These are phyloP conservation scores for Arion vulgaris DNA, from an alignment of 1,140 invertebrate genomes.

Conservation along the genomic window DNA sequence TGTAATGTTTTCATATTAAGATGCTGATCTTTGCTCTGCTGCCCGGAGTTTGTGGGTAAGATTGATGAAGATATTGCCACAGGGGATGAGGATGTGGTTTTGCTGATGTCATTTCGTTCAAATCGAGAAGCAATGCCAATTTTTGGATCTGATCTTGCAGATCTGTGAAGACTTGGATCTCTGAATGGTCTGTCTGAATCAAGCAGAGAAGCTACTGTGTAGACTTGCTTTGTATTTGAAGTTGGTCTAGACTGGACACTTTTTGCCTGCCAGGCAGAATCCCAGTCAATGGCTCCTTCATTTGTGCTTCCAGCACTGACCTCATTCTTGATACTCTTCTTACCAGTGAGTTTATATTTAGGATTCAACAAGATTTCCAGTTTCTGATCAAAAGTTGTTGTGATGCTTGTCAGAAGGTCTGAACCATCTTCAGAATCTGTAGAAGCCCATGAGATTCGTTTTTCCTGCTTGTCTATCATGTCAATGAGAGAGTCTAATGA, in stretches of 20 bases:
- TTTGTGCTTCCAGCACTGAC: too few relatives aligned
- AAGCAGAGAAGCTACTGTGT: conserved; percentile 5
- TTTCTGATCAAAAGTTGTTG: conserved; percentile 83
- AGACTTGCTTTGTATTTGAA: background rate
- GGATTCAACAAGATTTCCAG: conserved; percentile 76
- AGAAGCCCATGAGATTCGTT: conserved; percentile 57
- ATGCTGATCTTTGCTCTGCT: conserved; percentile 27
- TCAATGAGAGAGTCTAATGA: conserved; percentile 81
- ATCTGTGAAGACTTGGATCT: conserved; percentile 68
- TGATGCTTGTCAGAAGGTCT: conserved; percentile 80
- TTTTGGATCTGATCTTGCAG: conserved; percentile 62
- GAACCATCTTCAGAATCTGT: conserved; percentile 75
- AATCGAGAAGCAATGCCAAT: conserved; percentile 69
- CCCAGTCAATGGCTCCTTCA: background rate
- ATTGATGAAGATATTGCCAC: conserved; percentile 14
- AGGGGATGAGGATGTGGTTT: conserved; percentile 26
- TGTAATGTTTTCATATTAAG: conserved; percentile 40
- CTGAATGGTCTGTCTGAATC: conserved; percentile 48
- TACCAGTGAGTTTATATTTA: conserved; percentile 57
- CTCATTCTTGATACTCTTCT: conserved; percentile 65
- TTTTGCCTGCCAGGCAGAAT: background rate
- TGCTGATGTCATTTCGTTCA: conserved; percentile 50
- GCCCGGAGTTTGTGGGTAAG: conserved; percentile 15
- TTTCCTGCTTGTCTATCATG: conserved; percentile 60
- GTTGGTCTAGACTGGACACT: background rate